Conservation (phyloP, 2,888 invertebrate genomes). For the Panzeria rudis region DNA sequence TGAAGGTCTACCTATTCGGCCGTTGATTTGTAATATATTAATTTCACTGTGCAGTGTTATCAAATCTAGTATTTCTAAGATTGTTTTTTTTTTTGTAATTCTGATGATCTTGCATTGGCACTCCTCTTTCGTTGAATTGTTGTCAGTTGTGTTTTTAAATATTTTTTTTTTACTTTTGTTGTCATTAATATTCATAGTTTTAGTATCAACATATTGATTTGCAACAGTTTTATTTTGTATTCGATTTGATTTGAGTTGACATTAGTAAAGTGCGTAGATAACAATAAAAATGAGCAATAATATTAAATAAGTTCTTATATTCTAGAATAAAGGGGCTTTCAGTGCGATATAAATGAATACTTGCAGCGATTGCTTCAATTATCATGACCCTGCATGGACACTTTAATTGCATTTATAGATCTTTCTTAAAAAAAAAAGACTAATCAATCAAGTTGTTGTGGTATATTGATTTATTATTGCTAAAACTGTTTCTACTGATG, state of each 20-base stretch:
- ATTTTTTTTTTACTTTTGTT: not conserved
- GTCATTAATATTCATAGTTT: not conserved
- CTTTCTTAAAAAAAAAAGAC: not conserved
- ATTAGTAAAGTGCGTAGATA: conserved; percentile 44
- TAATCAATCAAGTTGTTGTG: conserved; percentile 39
- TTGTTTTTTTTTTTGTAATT: not conserved
- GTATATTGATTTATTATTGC: conserved; percentile 14
- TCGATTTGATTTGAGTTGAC: conserved; percentile 1
- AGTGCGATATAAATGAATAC: not conserved
- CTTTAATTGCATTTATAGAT: conserved; percentile 8
- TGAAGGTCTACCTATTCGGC: too few species aligned
- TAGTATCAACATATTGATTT: conserved; percentile 17
- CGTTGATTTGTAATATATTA: too few species aligned
- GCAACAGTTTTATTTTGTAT: conserved; percentile 2
- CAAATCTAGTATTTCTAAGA: not conserved
- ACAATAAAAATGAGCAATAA: not conserved
- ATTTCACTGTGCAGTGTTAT: not conserved
- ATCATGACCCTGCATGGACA: not conserved
- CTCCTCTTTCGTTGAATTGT: conserved; percentile 6
- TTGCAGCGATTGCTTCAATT: conserved; percentile 36
- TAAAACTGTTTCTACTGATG: not conserved
- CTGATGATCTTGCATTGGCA: conserved; percentile 1
- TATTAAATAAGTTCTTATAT: conserved; percentile 8
- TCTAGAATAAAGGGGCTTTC: not conserved
- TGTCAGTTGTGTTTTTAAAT: not conserved